Evolutionary conservation across 2,888 invertebrate genomes (phyloP), one percentile per base, ranked within the genome.

Genomic region (Drosophila testacea): DNA sequence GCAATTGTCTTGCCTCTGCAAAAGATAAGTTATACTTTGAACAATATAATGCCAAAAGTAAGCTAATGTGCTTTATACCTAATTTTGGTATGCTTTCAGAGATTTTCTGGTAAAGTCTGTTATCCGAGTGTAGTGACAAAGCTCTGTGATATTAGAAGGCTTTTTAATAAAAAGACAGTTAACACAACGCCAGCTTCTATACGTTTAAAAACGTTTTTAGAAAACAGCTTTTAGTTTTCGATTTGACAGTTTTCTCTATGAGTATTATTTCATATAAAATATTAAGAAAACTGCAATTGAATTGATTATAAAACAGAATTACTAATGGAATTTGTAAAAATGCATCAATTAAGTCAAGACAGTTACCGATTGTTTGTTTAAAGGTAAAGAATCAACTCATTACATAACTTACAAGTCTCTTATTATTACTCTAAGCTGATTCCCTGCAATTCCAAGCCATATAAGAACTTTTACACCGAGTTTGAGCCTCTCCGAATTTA

Each of bases 121-220:
- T 56, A 32, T 42, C n/a, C 42, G 56, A 73, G 47, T 69, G 52
- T 52, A 61, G 46, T 56, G 13, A 13, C 11, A 22, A 9, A 36
- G n/a, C 41, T 34, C 27, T 39, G 28, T 27, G 9, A 46, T 34
- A 36, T 52, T 6, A 6, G 32, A 32, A 27, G 13, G 42, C 6
- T 6, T 39, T 27, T n/a, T 4, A 28, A 0, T n/a, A 39, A 28
- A 0, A 39, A 32, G 50, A 4, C 73, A 73, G 27, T 34, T 27
- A 28, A 62, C 32, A 36, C 73, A 73, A 68, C 56, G 73, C 55
- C 32, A 59, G 38, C 46, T 5, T 54, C 48, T 7, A 4, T 6
- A 30, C 16, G 13, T 52, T 22, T 36, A 7, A 5, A 13, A 4
- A 13, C 32, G 16, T n/a, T 50, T 36, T 4, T 22, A 22, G n/a